Percentiles rank a stretch among this genome's conserved stretches.
These are phyloP conservation scores for Drosophila fungiperda DNA, from an alignment of 2,888 invertebrate species.

Conservation along the genomic window DNA sequence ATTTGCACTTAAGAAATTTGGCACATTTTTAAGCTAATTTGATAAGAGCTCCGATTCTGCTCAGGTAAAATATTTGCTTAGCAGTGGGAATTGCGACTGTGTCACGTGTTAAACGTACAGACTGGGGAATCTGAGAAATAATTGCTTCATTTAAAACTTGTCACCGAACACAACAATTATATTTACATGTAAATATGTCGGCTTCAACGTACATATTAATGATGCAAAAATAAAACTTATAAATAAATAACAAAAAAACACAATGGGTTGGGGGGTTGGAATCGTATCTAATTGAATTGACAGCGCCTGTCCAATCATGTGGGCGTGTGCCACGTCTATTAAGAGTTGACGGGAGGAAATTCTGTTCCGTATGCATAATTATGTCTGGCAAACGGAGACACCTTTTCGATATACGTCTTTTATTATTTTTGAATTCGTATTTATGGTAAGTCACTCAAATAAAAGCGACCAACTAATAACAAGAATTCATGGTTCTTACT, in stretches of 20 bases:
- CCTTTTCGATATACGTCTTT: not conserved
- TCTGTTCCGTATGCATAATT: not conserved
- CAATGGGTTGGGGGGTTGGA: slow-evolving; percentile 22
- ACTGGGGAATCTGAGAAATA: slow-evolving; percentile 51
- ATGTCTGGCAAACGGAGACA: not conserved
- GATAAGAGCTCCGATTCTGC: not conserved
- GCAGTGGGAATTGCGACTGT: slow-evolving; percentile 8
- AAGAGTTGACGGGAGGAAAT: slow-evolving; percentile 18
- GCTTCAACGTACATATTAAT: slow-evolving; percentile 44
- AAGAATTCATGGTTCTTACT: slow-evolving; percentile 41
- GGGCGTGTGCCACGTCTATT: slow-evolving; percentile 31
- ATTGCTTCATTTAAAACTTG: slow-evolving; percentile 65
- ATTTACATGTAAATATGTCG: slow-evolving; percentile 51
- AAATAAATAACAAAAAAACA: not conserved
- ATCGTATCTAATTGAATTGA: slow-evolving; percentile 46
- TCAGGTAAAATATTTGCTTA: slow-evolving; percentile 3
- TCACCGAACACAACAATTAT: slow-evolving; percentile 62
- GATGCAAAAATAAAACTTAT: not conserved
- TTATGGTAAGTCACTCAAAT: slow-evolving; percentile 23
- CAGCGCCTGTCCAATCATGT: slow-evolving; percentile 43
- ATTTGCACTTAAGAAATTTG: slow-evolving; percentile 37
- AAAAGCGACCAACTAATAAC: slow-evolving; percentile 22
- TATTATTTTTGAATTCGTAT: slow-evolving; percentile 3
- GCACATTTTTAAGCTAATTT: slow-evolving; percentile 27
- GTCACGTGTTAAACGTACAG: slow-evolving; percentile 42